Evolutionary conservation across 35 echinoderm and acorn worm genomes (phyloP).

Genomic region (Lytechinus variegatus): DNA sequence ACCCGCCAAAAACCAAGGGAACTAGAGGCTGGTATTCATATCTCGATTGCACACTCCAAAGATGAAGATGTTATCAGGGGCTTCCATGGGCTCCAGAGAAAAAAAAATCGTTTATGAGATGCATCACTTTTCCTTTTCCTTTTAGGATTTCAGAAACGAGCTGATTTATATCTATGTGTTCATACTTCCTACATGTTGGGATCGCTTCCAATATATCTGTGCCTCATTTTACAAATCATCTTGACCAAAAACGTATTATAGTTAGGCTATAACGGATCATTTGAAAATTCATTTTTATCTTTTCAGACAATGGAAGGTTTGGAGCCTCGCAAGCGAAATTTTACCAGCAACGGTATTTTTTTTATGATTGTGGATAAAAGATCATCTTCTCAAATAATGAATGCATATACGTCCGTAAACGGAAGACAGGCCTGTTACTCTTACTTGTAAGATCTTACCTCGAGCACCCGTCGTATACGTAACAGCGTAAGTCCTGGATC

Average conservation of each 20-base stretch:
- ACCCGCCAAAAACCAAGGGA: conserved; percentile 6
- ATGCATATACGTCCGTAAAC: no score
- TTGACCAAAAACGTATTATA: background rate
- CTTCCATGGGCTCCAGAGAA: background rate
- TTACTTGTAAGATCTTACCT: background rate
- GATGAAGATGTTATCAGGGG: background rate
- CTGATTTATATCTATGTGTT: background rate
- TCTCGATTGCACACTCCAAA: background rate
- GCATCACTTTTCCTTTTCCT: background rate
- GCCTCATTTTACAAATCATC: background rate
- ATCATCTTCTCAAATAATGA: no score
- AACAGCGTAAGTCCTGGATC: background rate
- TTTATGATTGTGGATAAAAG: no score
- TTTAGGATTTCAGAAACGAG: background rate
- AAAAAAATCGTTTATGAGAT: background rate
- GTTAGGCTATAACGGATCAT: background rate
- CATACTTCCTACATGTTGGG: background rate
- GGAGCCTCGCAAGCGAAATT: no score
- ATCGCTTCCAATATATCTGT: background rate
- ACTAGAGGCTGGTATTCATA: background rate
- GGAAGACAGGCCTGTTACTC: no score
- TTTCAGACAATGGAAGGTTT: no score
- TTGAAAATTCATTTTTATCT: no score
- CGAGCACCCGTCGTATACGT: background rate
- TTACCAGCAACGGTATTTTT: no score